Conservation (phyloP, 2,113 vertebrate genomes). For the Lasiurus cinereus region DNA sequence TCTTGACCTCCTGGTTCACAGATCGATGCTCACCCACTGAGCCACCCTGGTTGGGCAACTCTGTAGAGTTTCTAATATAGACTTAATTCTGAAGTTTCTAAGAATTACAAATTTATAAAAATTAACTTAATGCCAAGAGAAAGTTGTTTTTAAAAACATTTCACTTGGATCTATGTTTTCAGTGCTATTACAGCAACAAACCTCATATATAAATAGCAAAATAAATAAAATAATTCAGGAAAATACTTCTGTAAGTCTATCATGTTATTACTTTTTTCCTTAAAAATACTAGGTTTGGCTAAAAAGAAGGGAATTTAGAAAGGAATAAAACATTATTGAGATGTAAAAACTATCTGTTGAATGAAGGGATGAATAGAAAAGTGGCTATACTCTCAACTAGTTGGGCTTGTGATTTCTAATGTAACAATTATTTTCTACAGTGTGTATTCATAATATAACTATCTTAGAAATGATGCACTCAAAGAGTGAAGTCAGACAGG, state of each 20-base stretch:
- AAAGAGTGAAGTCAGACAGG: background rate
- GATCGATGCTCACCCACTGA: too few relatives aligned
- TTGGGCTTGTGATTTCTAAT: background rate
- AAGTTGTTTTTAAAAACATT: background rate
- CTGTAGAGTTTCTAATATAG: background rate
- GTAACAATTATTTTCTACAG: background rate
- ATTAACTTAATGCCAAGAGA: background rate
- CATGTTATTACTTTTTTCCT: background rate
- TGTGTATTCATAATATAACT: background rate
- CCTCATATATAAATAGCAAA: background rate
- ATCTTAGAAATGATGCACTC: background rate
- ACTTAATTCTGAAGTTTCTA: background rate
- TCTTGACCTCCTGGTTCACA: too few relatives aligned
- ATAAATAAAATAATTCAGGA: background rate
- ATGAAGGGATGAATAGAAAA: background rate
- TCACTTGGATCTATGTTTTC: background rate
- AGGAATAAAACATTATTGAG: background rate
- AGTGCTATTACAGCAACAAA: background rate
- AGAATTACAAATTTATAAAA: background rate
- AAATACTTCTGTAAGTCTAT: slow-evolving; percentile 42
- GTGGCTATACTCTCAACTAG: background rate
- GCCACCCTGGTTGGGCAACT: too few relatives aligned
- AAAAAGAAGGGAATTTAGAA: background rate
- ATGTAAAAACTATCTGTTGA: background rate
- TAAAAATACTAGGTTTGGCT: background rate